A percentile compares a stretch with the other conserved stretches of the same genome.
Evolutionary conservation across 2,113 vertebrate species (phyloP).

Genomic region (Percopsis transmontana): DNA sequence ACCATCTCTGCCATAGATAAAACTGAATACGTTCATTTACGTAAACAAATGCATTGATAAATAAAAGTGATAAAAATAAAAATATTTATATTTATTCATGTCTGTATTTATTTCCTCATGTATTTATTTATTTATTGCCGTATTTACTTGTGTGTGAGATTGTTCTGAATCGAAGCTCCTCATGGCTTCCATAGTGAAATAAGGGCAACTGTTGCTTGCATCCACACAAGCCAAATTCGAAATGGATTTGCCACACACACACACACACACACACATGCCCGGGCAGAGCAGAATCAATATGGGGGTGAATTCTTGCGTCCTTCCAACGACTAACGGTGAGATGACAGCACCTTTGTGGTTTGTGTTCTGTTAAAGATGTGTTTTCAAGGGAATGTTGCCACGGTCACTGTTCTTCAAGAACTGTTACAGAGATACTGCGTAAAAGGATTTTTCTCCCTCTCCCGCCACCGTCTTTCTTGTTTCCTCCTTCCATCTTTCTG

Average conservation of each 20-base stretch:
- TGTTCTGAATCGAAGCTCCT: conserved; percentile 44
- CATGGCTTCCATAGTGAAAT: conserved; percentile 43
- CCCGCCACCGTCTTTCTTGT: not conserved
- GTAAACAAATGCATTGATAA: no score
- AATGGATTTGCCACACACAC: conserved; percentile 53
- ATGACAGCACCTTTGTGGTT: conserved; percentile 13
- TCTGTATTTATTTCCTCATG: no score
- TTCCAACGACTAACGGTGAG: conserved; percentile 22
- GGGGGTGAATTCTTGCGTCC: conserved; percentile 39
- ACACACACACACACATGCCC: not conserved
- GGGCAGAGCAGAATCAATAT: not conserved
- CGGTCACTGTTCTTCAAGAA: conserved; percentile 40
- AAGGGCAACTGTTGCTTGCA: conserved; percentile 47
- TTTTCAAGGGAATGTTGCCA: conserved; percentile 28
- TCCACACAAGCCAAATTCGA: conserved; percentile 37
- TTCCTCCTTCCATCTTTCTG: not conserved
- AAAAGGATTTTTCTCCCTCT: not conserved
- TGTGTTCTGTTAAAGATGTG: not conserved
- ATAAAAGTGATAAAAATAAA: no score
- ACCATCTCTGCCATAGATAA: no score
- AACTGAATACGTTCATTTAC: no score
- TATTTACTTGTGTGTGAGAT: not conserved
- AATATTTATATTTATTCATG: no score
- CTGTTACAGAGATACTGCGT: not conserved
- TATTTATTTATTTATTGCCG: no score